A percentile compares a stretch with the other conserved stretches of the same genome.
Evolutionary conservation across 2,113 vertebrate genomes (phyloP).

Genomic region (Prunella fulvescens): DNA sequence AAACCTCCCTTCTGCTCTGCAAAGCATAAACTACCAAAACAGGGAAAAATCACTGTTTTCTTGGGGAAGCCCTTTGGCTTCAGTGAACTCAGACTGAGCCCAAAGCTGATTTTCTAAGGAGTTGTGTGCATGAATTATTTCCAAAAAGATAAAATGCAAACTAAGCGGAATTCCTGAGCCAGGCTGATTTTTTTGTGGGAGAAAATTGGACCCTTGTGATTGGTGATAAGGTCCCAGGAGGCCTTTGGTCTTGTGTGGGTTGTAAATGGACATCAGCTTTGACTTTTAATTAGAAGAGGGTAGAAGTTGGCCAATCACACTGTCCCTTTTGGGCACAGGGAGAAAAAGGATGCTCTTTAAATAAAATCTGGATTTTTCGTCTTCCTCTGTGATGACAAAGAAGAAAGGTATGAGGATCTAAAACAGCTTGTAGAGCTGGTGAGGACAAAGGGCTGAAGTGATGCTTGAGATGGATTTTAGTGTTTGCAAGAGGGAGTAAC

Average conservation of each 20-base stretch:
- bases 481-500: neutral
- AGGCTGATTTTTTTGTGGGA: neutral
- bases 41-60: neutral
- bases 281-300: neutral
- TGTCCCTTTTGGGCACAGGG: neutral
- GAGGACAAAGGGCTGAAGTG: neutral
- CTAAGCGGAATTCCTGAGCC: neutral
- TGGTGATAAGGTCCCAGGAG: neutral
- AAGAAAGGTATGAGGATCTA: neutral
- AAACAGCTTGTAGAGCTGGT: neutral
- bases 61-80: slow-evolving; percentile 30
- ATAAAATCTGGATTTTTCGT: neutral
- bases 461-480: neutral
- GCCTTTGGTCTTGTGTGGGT: neutral
- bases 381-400: neutral
- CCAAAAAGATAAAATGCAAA: neutral
- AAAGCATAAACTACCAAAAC: slow-evolving; percentile 1
- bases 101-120: neutral
- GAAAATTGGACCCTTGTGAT: neutral
- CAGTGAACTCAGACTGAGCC: neutral
- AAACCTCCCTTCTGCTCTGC: neutral
- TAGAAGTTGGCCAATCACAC: neutral
- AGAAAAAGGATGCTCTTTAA: neutral
- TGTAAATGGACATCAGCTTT: neutral
- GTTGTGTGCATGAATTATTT: neutral